A percentile compares a stretch with the other conserved stretches of the same genome.
phyloP scores from a whole-genome alignment of 2,113 vertebrate genomes.

The Promerops cafer region DNA sequence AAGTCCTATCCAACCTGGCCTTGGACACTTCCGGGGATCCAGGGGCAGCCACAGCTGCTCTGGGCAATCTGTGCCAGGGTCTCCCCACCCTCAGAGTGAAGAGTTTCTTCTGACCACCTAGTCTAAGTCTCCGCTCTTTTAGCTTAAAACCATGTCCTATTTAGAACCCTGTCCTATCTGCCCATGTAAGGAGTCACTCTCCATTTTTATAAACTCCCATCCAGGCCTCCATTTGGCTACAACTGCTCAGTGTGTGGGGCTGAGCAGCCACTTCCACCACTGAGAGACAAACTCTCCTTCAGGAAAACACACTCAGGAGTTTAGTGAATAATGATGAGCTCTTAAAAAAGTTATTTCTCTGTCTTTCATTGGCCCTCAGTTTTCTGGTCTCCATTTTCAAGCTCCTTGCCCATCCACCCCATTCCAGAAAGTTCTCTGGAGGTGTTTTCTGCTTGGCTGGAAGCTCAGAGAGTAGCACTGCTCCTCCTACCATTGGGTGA shows the following conservation, averaged over 20 bases:
- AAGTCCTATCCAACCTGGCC: rapidly evolving
- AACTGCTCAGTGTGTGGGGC: rapidly evolving
- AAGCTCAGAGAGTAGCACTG: rapidly evolving
- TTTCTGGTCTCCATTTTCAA: background rate
- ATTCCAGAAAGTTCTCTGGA: background rate
- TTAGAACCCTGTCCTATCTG: background rate
- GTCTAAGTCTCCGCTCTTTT: background rate
- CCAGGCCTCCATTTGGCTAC: background rate
- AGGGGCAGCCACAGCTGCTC: background rate
- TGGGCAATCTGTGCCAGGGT: background rate
- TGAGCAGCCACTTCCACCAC: background rate
- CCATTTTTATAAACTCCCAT: background rate
- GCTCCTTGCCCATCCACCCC: background rate
- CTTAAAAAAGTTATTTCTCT: background rate
- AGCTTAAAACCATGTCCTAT: background rate
- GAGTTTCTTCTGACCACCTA: background rate
- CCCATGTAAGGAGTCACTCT: background rate
- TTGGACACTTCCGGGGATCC: background rate
- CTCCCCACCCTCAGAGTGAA: rapidly evolving
- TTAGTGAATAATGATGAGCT: background rate
- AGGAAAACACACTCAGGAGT: background rate
- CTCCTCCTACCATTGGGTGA: rapidly evolving
- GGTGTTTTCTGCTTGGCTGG: background rate
- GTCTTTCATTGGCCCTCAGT: background rate
- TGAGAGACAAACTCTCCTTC: rapidly evolving